Evolutionary conservation across 2,797 vertebrate genomes (phyloP).

Genomic region (Mergus octosetaceus): DNA sequence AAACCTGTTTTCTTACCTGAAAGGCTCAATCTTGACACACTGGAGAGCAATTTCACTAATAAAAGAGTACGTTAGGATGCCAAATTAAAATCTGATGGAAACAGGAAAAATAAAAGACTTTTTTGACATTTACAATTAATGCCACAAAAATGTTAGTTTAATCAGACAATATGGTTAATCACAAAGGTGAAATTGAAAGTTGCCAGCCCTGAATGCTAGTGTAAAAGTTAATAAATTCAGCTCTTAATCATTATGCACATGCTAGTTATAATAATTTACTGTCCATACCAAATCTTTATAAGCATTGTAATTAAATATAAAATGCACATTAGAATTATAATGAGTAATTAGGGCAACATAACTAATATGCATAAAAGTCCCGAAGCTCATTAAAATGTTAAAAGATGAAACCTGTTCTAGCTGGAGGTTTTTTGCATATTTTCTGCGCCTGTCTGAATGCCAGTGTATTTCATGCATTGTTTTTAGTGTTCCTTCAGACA

Average conservation of each 20-base stretch:
- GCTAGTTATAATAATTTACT: conserved; percentile 85
- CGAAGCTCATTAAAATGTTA: conserved; percentile 81
- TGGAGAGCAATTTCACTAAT: conserved; percentile 27
- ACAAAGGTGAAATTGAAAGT: conserved; percentile 79
- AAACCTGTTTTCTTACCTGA: neutral
- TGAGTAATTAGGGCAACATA: conserved; percentile 83
- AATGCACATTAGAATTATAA: conserved; percentile 84
- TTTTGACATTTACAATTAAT: conserved; percentile 75
- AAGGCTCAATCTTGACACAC: conserved; percentile 11
- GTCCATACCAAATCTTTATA: conserved; percentile 83
- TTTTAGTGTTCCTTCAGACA: conserved; percentile 13
- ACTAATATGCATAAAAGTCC: conserved; percentile 79
- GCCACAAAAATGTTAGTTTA: conserved; percentile 76
- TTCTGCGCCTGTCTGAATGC: conserved; percentile 3
- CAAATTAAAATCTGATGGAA: conserved; percentile 66
- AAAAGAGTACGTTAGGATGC: conserved; percentile 40
- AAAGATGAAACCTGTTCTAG: conserved; percentile 72
- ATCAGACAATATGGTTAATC: conserved; percentile 78
- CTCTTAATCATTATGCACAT: conserved; percentile 78
- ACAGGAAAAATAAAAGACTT: conserved; percentile 15
- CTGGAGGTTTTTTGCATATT: conserved; percentile 4
- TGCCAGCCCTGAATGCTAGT: conserved; percentile 72
- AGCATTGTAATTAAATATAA: conserved; percentile 89
- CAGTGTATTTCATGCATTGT: neutral
- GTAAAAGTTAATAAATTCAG: conserved; percentile 84